These are phyloP conservation scores for Mastomys coucha DNA, from an alignment of 2,113 vertebrate species.

Conservation along the genomic window DNA sequence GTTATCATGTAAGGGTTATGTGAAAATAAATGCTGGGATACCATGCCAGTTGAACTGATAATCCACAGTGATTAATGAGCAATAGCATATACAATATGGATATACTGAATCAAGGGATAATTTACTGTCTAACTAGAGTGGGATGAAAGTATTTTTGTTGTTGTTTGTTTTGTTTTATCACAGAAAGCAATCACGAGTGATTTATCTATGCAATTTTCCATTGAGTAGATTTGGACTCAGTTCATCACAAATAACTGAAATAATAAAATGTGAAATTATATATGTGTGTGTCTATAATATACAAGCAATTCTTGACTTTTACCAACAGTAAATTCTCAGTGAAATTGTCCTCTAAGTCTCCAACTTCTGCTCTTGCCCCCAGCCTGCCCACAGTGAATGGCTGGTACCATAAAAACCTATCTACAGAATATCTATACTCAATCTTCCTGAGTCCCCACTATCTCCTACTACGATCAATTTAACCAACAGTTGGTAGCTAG, in stretches of 20 bases:
- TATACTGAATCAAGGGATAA: neutral
- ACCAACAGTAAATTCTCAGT: neutral
- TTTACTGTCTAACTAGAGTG: neutral
- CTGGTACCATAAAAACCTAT: neutral
- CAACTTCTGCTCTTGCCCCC: neutral
- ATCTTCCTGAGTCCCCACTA: neutral
- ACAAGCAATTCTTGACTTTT: neutral
- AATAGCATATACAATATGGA: neutral
- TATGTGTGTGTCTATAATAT: neutral
- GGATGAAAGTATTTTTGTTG: neutral
- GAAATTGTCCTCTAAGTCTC: neutral
- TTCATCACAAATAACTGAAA: neutral
- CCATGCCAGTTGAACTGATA: neutral
- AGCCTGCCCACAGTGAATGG: too few species aligned
- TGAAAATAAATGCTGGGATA: neutral
- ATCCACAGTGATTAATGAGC: neutral
- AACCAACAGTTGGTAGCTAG: neutral
- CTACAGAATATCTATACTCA: neutral
- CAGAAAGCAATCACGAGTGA: neutral
- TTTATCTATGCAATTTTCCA: neutral
- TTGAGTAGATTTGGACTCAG: neutral
- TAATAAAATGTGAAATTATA: neutral
- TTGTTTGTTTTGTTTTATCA: neutral
- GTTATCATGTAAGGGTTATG: neutral
- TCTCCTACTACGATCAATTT: neutral